Conservation (phyloP, 2,888 invertebrate species). For the Smittia aterrima region DNA sequence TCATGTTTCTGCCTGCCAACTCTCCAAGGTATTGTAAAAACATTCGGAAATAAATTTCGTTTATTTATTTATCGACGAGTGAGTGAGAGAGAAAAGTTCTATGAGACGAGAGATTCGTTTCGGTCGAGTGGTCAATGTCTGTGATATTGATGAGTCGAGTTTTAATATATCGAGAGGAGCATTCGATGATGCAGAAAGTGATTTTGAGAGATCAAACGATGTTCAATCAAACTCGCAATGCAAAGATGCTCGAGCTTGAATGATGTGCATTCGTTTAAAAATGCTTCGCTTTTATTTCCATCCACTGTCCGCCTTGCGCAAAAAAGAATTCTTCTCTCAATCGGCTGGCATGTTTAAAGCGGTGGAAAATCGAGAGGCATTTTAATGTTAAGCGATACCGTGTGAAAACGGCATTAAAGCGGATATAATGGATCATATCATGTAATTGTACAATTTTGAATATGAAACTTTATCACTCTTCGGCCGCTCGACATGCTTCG, state of each 20-base stretch:
- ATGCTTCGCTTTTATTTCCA: neutral
- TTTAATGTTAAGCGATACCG: slow-evolving; percentile 35
- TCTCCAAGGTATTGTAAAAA: slow-evolving; percentile 30
- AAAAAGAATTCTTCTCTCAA: neutral
- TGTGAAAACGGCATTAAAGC: slow-evolving; percentile 40
- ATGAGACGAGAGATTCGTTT: slow-evolving; percentile 2
- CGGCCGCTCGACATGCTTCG: slow-evolving; percentile 29
- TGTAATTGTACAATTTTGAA: slow-evolving; percentile 42
- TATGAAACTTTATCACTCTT: slow-evolving; percentile 40
- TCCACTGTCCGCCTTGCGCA: neutral
- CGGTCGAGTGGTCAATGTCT: slow-evolving; percentile 16
- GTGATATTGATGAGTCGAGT: neutral
- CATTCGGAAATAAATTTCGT: slow-evolving; percentile 11
- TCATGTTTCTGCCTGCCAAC: slow-evolving; percentile 23
- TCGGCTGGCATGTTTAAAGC: neutral
- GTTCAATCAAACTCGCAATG: neutral
- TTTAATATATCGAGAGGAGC: neutral
- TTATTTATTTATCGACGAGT: neutral
- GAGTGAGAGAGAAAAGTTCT: neutral
- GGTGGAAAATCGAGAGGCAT: slow-evolving; percentile 2
- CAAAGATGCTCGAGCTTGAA: slow-evolving; percentile 8
- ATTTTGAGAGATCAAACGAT: neutral
- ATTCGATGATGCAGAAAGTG: neutral
- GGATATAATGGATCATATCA: slow-evolving; percentile 39
- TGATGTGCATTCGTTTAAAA: slow-evolving; percentile 28